Conservation (phyloP, 1,140 invertebrate species). For the Heliconius eleuchia region DNA sequence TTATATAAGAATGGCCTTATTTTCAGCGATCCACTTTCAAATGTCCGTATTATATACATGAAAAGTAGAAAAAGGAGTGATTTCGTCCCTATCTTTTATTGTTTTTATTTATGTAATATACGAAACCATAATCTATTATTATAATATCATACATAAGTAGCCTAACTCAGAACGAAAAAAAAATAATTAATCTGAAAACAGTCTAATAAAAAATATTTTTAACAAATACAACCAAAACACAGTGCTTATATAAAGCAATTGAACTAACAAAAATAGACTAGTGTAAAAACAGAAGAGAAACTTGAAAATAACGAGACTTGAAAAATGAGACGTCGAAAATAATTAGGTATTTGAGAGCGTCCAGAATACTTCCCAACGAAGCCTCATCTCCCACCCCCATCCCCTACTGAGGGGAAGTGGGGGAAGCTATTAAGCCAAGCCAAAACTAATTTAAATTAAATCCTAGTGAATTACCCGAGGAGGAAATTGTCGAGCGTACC, state of each 20-base stretch:
- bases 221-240: background rate
- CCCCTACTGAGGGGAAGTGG: constrained; percentile 39
- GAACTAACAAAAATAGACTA: background rate
- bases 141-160: background rate
- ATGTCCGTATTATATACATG: too few species aligned
- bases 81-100: background rate
- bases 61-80: background rate
- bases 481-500: constrained; percentile 80
- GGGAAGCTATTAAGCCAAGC: constrained; percentile 82
- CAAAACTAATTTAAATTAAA: constrained; percentile 84
- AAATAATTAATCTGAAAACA: too few species aligned
- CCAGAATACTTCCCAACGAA: constrained; percentile 57
- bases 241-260: constrained; percentile 2
- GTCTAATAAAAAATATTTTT: background rate
- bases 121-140: background rate
- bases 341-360: constrained; percentile 44
- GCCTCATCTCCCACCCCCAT: constrained; percentile 45
- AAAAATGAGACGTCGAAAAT: constrained; percentile 39
- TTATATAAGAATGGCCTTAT: too few species aligned
- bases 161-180: background rate
- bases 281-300: constrained; percentile 10
- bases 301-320: constrained; percentile 20
- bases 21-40: too few species aligned
- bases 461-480: constrained; percentile 82
- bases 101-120: too few species aligned